A percentile compares a stretch with the other conserved stretches of the same genome.
phyloP scores from a whole-genome alignment of 1,140 invertebrate species.

The Leptinotarsa texana region DNA sequence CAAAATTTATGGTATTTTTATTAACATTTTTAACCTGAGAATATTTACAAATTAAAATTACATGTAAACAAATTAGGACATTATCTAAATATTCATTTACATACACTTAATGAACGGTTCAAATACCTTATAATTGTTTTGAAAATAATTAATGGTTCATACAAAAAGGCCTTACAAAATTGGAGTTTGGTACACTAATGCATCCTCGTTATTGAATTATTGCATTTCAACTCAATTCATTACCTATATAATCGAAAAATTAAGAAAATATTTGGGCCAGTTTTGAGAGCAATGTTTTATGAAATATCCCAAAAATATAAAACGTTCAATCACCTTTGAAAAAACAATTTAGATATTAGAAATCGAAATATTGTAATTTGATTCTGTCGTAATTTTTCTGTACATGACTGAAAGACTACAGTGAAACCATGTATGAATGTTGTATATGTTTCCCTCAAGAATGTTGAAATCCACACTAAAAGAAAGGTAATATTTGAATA shows the following conservation, averaged over 20 bases:
- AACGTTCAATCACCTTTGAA: no score
- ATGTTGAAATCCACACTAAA: no score
- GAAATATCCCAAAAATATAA: no score
- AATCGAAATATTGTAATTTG: no score
- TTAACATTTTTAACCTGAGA: conserved; percentile 29
- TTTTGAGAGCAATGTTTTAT: neutral
- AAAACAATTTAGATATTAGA: no score
- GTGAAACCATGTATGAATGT: no score
- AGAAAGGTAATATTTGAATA: no score
- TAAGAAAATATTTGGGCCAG: neutral
- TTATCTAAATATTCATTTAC: conserved; percentile 23
- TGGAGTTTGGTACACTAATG: neutral
- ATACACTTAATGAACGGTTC: conserved; percentile 22
- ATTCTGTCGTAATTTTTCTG: no score
- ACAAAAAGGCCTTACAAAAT: neutral
- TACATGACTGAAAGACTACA: no score
- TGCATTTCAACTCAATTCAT: neutral
- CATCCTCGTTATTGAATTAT: neutral
- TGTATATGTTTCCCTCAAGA: no score
- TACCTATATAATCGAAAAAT: neutral
- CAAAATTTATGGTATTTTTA: conserved; percentile 17
- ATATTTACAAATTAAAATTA: conserved; percentile 27
- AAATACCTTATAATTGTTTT: conserved; percentile 14
- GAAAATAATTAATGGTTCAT: neutral
- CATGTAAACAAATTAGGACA: conserved; percentile 19